Evolutionary conservation across 2,113 vertebrate species (phyloP).

Genomic region (Nannobrachium achirus): DNA sequence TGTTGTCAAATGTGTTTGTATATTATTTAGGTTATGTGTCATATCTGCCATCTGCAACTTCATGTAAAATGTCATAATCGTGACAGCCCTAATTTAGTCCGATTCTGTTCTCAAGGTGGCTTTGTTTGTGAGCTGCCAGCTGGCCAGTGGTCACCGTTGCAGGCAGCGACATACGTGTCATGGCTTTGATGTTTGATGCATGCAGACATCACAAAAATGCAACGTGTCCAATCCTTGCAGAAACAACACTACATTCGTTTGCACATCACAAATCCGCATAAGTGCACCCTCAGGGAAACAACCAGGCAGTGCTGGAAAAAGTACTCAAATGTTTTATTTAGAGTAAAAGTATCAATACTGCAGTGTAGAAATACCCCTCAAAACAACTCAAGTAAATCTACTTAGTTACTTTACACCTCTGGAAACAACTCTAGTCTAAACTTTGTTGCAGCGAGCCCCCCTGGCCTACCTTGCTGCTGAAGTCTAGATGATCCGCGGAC

Average conservation of each 20-base stretch:
- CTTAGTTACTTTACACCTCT: too few species aligned
- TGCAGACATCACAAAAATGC: conserved; percentile 1
- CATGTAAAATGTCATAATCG: too few species aligned
- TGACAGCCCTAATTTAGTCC: too few species aligned
- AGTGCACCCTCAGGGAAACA: too few species aligned
- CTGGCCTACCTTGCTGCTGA: conserved; percentile 91
- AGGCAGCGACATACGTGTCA: conserved; percentile 66
- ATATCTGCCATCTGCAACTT: too few species aligned
- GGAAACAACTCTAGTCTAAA: neutral
- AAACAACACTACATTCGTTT: neutral
- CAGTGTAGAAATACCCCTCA: too few species aligned
- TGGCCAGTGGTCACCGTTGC: conserved; percentile 21
- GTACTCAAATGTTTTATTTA: too few species aligned
- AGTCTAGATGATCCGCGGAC: conserved; percentile 82
- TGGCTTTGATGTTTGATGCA: conserved; percentile 33
- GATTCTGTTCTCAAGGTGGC: neutral
- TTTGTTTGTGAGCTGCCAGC: conserved; percentile 16
- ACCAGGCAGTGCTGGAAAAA: too few species aligned
- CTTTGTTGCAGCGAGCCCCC: neutral
- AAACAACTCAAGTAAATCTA: too few species aligned
- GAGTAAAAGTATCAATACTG: too few species aligned
- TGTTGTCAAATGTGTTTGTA: too few species aligned
- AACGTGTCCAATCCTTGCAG: neutral
- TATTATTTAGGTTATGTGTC: too few species aligned
- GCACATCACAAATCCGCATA: neutral